Evolutionary conservation across 23 tunicate species (phyloP), one percentile per base, ranked within the genome.

Genomic region (Botrylloides violaceus): DNA sequence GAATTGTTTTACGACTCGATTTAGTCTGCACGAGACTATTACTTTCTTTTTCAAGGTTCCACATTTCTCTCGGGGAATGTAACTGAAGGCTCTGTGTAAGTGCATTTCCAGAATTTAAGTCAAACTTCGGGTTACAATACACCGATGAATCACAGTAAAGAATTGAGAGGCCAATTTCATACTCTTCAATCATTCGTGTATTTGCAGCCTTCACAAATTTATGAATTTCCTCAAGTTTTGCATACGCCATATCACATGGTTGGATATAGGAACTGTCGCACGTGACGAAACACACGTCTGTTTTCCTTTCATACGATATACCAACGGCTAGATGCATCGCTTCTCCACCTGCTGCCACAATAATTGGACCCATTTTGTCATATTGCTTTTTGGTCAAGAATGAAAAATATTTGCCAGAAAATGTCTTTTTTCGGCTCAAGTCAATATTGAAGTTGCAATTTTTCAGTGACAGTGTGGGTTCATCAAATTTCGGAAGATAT

Each of bases 81-180:
- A n/a, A n/a, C n/a, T n/a, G n/a, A n/a, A n/a, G 29, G 36, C 1
- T 1, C 71, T 75, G 80, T 5, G 83, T 77, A 50, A 71, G 72
- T 4, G 92, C 58, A 29, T 64, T 78, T 19, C 72, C 73, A 0
- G 71, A 30, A 23, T 71, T 48, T 26, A 85, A 77, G 34, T 79
- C 81, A 59, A 79, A 85, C 5, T 58, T 32, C 20, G 94, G 73
- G 61, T 85, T 85, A 71, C 79, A 71, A 43, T 85, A 85, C 72
- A 79, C 80, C 24, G 75, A 80, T 25, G 79, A 34, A 28, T 73
- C 75, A 39, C 81, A 75, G 50, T 79, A 85, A 9, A 85, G 65
- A 32, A 85, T 24, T n/a, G 94, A 79, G 49, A 85, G 76, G 2
- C 81, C 94, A 32, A 85, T 68, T 43, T 85, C 94, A 75, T 79